phyloP scores from a whole-genome alignment of 2,797 vertebrate genomes.

The Xyrichtys novacula region DNA sequence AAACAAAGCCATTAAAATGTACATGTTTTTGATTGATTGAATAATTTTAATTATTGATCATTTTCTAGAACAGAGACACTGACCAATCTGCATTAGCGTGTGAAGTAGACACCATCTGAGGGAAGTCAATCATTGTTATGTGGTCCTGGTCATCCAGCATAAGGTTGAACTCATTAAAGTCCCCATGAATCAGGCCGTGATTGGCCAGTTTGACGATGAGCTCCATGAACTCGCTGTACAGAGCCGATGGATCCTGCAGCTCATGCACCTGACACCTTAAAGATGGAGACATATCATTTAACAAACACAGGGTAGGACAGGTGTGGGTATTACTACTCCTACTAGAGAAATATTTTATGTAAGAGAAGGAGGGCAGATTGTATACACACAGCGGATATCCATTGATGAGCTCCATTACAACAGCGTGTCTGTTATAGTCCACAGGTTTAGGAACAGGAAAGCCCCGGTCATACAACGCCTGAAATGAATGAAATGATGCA shows the following conservation, averaged over 20 bases:
- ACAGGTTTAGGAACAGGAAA: slow-evolving; percentile 97
- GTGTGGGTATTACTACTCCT: neutral
- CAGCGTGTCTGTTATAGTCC: slow-evolving; percentile 96
- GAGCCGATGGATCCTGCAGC: slow-evolving; percentile 88
- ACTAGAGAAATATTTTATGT: neutral
- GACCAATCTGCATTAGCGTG: slow-evolving; percentile 97
- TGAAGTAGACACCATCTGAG: slow-evolving; percentile 98
- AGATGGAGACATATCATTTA: slow-evolving; percentile 1
- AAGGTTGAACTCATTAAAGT: slow-evolving; percentile 99
- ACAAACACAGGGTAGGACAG: neutral
- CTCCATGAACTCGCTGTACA: slow-evolving; percentile 97
- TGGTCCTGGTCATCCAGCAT: slow-evolving; percentile 93
- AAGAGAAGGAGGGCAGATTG: neutral
- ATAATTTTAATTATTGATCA: neutral
- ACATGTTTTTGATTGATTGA: neutral
- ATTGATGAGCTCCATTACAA: slow-evolving; percentile 97
- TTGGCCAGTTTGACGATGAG: slow-evolving; percentile 95
- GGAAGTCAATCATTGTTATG: slow-evolving; percentile 97
- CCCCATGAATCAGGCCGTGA: slow-evolving; percentile 96
- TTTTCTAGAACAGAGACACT: slow-evolving; percentile 12
- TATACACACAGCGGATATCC: slow-evolving; percentile 95
- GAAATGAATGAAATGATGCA: slow-evolving; percentile 12
- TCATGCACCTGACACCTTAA: slow-evolving; percentile 91
- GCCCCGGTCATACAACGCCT: slow-evolving; percentile 91
- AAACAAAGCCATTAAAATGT: slow-evolving; percentile 28